Base-by-base conservation (phyloP, 1,140 invertebrate genomes). In the Drosophila pruinosa region DNA sequence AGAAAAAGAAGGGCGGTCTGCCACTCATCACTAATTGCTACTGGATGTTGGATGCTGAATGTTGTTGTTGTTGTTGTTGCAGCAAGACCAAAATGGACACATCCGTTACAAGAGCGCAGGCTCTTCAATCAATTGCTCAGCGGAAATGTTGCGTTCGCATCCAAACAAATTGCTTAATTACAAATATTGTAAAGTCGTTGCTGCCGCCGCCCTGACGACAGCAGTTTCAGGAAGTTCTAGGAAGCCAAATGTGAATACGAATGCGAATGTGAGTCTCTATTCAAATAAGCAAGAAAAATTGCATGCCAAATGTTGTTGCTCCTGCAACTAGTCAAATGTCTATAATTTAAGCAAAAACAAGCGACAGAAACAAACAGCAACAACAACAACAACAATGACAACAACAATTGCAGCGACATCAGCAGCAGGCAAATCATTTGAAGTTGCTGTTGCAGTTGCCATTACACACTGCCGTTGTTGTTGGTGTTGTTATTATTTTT, bases 291-390 rank as follows among this genome's bases (percentile, higher is more conserved):
- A 81, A 78, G 82, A 86, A 86, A 85, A 86, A 86, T 86, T 81
- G 81, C 81, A 81, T 88, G 81, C 77, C 77, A 86, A 86, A 81
- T 88, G 82, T 65, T 68, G 74, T 75, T 61, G 72, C 38, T 78
- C 70, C 8, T 26, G 53, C n/a, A 72, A 76, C 72, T 65, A 85
- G 81, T 85, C 81, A 85, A 85, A 85, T 85, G 82, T 85, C 81
- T 85, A 85, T 85, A 85, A 85, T 85, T 85, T 85, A 86, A 85
- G 80, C 80, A 85, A 77, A 80, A 85, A 85, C 80, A 85, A 85
- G 80, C 80, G 80, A 85, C 80, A 85, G 81, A 80, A 81, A 85
- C 80, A 86, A 80, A 61, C 79, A 72, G 79, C 78, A 62, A 36
- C 67, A 77, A 61, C 62, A 50, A 24, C 50, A 24, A 15, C 63